Percentiles rank a stretch among this genome's conserved stretches.
phyloP scores from a whole-genome alignment of 2,113 vertebrate genomes.

The Clarias macrocephalus region DNA sequence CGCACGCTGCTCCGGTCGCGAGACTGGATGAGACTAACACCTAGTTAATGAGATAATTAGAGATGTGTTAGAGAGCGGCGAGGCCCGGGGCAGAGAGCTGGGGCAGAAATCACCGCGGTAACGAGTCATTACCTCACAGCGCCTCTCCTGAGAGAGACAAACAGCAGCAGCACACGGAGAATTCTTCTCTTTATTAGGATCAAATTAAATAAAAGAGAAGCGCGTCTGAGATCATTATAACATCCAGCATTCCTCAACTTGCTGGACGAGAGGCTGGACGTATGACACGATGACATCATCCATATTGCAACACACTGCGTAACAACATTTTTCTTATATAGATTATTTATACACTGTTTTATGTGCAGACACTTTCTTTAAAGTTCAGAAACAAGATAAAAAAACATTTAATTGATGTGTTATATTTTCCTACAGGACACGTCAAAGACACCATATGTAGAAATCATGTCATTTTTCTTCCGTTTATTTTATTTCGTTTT shows the following conservation, averaged over 20 bases:
- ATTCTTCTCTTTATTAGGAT: background rate
- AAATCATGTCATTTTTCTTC: too few species aligned
- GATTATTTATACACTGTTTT: too few species aligned
- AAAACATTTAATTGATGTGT: too few species aligned
- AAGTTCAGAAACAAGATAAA: too few species aligned
- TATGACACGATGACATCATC: background rate
- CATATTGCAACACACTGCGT: background rate
- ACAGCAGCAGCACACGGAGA: background rate
- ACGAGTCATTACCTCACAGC: constrained; percentile 11
- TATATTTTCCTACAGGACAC: too few species aligned
- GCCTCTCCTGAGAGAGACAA: background rate
- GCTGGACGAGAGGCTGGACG: background rate
- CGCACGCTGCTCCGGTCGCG: constrained; percentile 3
- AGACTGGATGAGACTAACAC: constrained; percentile 37
- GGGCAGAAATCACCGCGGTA: constrained; percentile 22
- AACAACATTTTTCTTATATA: background rate
- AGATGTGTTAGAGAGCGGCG: constrained; percentile 31
- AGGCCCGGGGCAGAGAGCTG: constrained; percentile 16
- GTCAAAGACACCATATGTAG: too few species aligned
- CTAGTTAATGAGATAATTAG: constrained; percentile 52
- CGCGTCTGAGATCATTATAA: background rate
- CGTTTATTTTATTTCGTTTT: too few species aligned
- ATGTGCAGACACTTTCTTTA: too few species aligned
- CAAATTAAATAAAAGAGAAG: background rate
- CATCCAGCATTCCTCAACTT: background rate